phyloP scores from a whole-genome alignment of 1,140 invertebrate genomes.

The Saccostrea echinata region DNA sequence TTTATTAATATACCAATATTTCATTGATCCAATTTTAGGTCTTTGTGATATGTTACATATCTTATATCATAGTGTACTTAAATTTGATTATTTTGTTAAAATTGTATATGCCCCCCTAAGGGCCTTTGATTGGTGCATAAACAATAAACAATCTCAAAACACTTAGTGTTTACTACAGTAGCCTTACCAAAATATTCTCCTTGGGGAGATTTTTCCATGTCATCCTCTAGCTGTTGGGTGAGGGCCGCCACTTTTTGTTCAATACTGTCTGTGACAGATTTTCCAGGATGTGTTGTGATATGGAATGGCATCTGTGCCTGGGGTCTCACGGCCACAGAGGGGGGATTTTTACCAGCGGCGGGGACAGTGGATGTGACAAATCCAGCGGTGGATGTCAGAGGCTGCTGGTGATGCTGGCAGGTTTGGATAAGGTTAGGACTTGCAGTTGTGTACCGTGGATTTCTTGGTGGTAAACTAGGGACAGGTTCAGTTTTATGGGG shows the following conservation, averaged over 20 bases:
- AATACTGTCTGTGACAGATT: constrained; percentile 78
- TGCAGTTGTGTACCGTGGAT: constrained; percentile 53
- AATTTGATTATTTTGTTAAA: too few relatives aligned
- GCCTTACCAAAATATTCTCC: constrained; percentile 92
- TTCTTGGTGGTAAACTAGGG: constrained; percentile 66
- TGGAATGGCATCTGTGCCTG: constrained; percentile 90
- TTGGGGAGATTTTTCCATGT: constrained; percentile 94
- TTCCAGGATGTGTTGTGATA: constrained; percentile 86
- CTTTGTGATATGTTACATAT: too few relatives aligned
- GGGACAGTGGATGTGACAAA: constrained; percentile 30
- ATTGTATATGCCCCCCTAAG: too few relatives aligned
- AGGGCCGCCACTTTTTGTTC: constrained; percentile 80
- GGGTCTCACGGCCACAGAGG: constrained; percentile 55
- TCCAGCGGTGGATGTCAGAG: background rate
- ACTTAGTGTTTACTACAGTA: too few relatives aligned
- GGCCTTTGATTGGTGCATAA: too few relatives aligned
- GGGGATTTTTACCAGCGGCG: constrained; percentile 49
- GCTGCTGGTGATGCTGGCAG: constrained; percentile 51
- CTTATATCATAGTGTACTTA: too few relatives aligned
- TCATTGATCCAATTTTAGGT: too few relatives aligned
- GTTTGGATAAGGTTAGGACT: constrained; percentile 41
- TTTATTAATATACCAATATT: too few relatives aligned
- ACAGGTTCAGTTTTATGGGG: constrained; percentile 77
- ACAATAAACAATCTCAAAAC: too few relatives aligned
- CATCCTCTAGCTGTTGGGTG: constrained; percentile 80